Base-by-base conservation (phyloP, 2,888 invertebrate genomes). In the Alviniconcha strummeri region DNA sequence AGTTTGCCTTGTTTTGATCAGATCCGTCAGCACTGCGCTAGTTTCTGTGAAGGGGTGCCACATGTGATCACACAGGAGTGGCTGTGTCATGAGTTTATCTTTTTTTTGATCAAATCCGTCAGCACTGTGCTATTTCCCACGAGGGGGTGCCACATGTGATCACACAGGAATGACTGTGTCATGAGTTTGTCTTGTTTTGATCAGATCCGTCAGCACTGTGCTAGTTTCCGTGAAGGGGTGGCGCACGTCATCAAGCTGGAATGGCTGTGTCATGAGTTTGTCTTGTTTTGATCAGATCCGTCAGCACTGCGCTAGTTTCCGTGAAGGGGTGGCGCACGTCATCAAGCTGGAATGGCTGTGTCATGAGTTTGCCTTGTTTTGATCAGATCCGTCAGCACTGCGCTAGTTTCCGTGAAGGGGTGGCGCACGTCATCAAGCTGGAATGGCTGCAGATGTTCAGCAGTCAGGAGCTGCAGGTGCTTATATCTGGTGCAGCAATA, bases 371-470 rank as follows among this genome's bases (percentile, higher is more conserved):
- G 60, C 4, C 60, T 60, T 60, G 60, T 60, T 60, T 8, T 60
- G 60, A 13, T 52, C 90, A 94, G 94, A 94, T 95, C 77, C 95
- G 97, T 78, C 95, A 96, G 11, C 98, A 98, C 91, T 97, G 98
- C 91, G 95, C 95, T 81, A 97, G 98, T 56, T 98, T 99, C 94
- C 96, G 97, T 83, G 96, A 96, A 89, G 99, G 99, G 0, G 95
- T 99, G 83, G 96, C 97, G 80, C 97, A 97, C 89, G 98, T 99
- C 1, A 96, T 99, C 82, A 97, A 97, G 79, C 95, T 97, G 52
- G 96, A 97, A 88, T 99, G 99, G 98, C 95, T 99, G 88, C 96
- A 97, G 84, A 97, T 99, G 96, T 99, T 99, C 94, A 97, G 96
- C 90, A 96, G 98, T 91, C 96, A 97, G 87, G 99, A 99, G 94